These are phyloP conservation scores for Cheilosia impressa DNA, from an alignment of 2,888 invertebrate genomes.

Conservation along the genomic window DNA sequence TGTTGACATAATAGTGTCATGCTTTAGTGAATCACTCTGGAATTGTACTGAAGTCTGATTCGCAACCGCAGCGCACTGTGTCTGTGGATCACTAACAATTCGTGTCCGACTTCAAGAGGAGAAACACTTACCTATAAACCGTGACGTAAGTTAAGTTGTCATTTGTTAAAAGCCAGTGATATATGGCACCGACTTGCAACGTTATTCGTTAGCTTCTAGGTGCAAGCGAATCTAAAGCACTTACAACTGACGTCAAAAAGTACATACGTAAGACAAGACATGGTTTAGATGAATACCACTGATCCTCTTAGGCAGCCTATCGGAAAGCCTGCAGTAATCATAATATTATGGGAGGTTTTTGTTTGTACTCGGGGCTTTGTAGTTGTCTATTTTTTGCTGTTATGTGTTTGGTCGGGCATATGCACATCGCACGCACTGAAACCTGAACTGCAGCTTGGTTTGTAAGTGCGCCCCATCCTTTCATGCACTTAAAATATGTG, in stretches of 20 bases:
- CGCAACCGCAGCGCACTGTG: constrained; percentile 23
- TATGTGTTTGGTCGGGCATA: not conserved
- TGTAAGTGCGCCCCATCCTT: constrained; percentile 24
- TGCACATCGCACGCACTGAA: constrained; percentile 21
- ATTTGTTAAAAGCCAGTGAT: constrained; percentile 29
- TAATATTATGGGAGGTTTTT: constrained; percentile 33
- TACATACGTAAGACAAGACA: not conserved
- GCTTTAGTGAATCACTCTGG: constrained; percentile 47
- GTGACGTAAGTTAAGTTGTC: constrained; percentile 53
- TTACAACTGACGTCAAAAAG: constrained; percentile 56
- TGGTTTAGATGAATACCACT: constrained; percentile 3
- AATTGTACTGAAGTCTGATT: constrained; percentile 49
- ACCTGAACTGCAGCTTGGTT: constrained; percentile 22
- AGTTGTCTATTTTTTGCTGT: constrained; percentile 19
- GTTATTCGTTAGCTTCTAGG: constrained; percentile 25
- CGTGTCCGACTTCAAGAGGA: constrained; percentile 26
- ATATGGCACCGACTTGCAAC: constrained; percentile 28
- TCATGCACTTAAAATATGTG: constrained; percentile 49
- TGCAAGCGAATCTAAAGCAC: constrained; percentile 16
- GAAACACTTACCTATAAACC: constrained; percentile 42
- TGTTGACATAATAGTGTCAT: constrained; percentile 60
- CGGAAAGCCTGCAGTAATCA: constrained; percentile 61
- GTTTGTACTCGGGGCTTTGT: constrained; percentile 10
- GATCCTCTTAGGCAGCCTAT: constrained; percentile 48
- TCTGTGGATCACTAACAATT: constrained; percentile 29